Base-by-base conservation (phyloP, 92 coral and sea anemone genomes). In the Parazoanthus darwini region DNA sequence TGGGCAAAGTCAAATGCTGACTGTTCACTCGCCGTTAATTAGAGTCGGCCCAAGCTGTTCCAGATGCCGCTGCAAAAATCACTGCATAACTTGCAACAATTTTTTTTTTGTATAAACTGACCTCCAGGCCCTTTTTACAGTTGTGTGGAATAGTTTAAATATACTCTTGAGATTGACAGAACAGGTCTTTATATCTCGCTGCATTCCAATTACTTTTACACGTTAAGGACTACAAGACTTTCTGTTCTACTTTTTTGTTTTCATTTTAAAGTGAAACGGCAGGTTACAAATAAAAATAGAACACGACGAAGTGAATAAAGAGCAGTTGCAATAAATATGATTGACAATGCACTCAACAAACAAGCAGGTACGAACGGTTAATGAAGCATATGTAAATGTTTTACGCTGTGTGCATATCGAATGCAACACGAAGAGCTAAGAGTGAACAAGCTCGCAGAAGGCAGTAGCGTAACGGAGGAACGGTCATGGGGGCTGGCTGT, bases 401-500 rank as follows among this genome's bases (percentile, higher is more conserved):
- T 38, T 25, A 2, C 23, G 23, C 23, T 71, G 87, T 16, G 37
- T 29, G 33, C 33, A 29, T 29, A 29, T 46, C 18, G 59, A 26
- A 37, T 70, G 36, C 72, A 70, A 20, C 42, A 54, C 59, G 59
- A 13, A 54, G 20, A 54, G 59, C 59, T 54, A 14, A 54, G 59
- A 25, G 67, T 8, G 33, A 46, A 79, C 0, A 26, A 8, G 59
- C 16, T 42, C 6, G 58, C 8, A 22, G 81, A 7, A 44, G 81
- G 14, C 35, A 44, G 33, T 29, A 29, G 33, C 36, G 72, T 66
- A 33, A 71, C 15, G 26, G 37, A 71, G 75, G 75, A 71, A 26
- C 42, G 42, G 77, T 29, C 22, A 79, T 79, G 82, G 82, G 82
- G 22, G 82, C 66, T 50, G 66, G 82, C 66, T 79, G 82, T 50